Evolutionary conservation across 2,888 invertebrate genomes (phyloP), one percentile per base, ranked within the genome.

Genomic region (Xanthia togata): DNA sequence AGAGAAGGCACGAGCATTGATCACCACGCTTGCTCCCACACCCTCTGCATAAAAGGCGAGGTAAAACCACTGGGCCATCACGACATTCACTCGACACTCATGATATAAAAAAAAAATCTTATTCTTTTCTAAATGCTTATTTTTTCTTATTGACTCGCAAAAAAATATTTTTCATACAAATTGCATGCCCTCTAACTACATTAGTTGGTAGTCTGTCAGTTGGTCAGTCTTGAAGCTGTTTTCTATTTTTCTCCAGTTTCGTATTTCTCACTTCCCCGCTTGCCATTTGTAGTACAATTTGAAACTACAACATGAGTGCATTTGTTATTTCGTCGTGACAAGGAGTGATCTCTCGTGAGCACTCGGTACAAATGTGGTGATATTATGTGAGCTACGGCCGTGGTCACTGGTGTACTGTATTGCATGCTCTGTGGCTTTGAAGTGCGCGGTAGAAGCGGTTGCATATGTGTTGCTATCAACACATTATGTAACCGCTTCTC

Each of bases 291-390:
- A 44, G 44, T 44, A 44, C 65, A 77, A 55, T 82, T 74, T 59
- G 38, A 73, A 68, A 69, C 47, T 47, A 70, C 50, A 69, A 53
- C 65, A 70, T 50, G 85, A 81, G 76, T 83, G 77, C 85, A 85
- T 83, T 85, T 76, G 77, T 83, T 85, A 77, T 76, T 64, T 69
- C n/a, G 17, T 44, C 6, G 53, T 68, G 82, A 81, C 82, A 70
- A 65, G 59, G 62, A 57, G 57, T 50, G 62, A 85, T 85, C 74
- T 78, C 57, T 82, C 55, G 53, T 5, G 23, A 23, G 68, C 57
- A 35, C 57, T 31, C 38, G 60, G 60, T 65, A 87, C 80, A 74
- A 76, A 80, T 76, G 82, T 53, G n/a, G 64, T 20, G 63, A 82
- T 82, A 78, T 82, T 70, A 57, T 77, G 62, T 77, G 79, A 77